Conservation (phyloP, 2,888 invertebrate genomes). For the Apamea sordens region DNA sequence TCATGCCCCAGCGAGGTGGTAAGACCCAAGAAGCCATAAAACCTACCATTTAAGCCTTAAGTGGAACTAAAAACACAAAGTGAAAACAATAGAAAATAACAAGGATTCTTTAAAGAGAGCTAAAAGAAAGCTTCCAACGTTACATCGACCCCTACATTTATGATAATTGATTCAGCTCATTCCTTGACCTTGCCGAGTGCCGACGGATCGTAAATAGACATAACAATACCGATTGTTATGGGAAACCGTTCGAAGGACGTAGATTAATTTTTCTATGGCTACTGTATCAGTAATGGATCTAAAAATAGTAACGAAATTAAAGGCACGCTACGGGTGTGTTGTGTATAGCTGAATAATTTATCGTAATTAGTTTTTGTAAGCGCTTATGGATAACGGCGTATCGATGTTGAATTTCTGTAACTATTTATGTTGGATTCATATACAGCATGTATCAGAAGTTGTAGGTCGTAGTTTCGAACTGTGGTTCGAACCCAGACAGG, state of each 20-base stretch:
- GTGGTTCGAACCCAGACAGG: no score
- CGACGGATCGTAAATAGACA: conserved; percentile 69
- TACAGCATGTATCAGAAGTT: neutral
- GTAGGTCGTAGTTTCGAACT: neutral
- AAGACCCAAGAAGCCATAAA: no score
- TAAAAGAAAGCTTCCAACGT: conserved; percentile 26
- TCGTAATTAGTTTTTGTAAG: conserved; percentile 51
- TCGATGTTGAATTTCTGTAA: conserved; percentile 21
- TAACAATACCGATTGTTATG: conserved; percentile 68
- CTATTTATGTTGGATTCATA: neutral
- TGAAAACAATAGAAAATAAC: conserved; percentile 3
- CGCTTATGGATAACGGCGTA: conserved; percentile 21
- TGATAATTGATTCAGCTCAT: conserved; percentile 63
- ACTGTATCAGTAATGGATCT: conserved; percentile 50
- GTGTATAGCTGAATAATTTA: conserved; percentile 48
- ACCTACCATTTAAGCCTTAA: no score
- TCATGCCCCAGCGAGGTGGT: no score
- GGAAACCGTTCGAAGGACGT: conserved; percentile 68
- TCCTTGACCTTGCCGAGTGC: conserved; percentile 70
- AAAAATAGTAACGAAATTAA: conserved; percentile 54
- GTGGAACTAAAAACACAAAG: neutral
- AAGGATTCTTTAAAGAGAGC: conserved; percentile 4
- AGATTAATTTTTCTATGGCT: conserved; percentile 54
- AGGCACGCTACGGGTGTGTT: conserved; percentile 47
- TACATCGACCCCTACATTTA: conserved; percentile 59